phyloP scores from a whole-genome alignment of 1,140 invertebrate species.

The Zaprionus ornatus region DNA sequence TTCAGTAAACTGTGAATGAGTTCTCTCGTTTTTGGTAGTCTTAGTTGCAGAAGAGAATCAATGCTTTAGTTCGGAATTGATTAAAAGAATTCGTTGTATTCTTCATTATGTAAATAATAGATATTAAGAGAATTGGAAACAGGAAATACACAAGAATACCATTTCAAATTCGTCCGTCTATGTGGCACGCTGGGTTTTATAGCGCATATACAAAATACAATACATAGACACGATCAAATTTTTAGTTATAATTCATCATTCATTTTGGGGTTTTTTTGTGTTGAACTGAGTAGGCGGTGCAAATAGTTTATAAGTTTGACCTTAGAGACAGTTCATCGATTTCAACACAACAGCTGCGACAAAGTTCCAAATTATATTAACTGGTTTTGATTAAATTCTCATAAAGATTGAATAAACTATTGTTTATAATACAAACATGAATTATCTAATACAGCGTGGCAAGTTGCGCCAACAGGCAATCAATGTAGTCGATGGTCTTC shows the following conservation, averaged over 20 bases:
- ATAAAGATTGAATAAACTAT: neutral
- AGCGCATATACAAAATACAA: too few species aligned
- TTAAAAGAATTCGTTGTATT: too few species aligned
- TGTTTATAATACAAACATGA: constrained; percentile 41
- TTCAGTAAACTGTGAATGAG: too few species aligned
- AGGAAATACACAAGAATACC: too few species aligned
- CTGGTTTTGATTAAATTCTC: constrained; percentile 25
- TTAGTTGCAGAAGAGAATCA: too few species aligned
- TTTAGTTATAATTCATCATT: neutral
- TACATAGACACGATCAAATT: neutral
- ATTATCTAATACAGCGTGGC: constrained; percentile 75
- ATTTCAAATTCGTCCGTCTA: too few species aligned
- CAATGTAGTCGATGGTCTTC: constrained; percentile 86
- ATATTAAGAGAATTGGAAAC: too few species aligned
- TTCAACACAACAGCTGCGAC: constrained; percentile 21
- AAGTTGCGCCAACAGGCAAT: constrained; percentile 77
- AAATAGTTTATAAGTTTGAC: neutral
- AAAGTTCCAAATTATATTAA: constrained; percentile 47
- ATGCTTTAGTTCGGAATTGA: too few species aligned
- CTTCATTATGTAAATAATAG: too few species aligned
- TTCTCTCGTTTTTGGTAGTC: too few species aligned
- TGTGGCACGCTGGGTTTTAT: too few species aligned
- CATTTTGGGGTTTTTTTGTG: neutral
- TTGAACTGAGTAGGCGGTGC: constrained; percentile 15
- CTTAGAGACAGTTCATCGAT: neutral